Evolutionary conservation across 2,888 invertebrate genomes (phyloP).

Genomic region (Drosophila siamana): DNA sequence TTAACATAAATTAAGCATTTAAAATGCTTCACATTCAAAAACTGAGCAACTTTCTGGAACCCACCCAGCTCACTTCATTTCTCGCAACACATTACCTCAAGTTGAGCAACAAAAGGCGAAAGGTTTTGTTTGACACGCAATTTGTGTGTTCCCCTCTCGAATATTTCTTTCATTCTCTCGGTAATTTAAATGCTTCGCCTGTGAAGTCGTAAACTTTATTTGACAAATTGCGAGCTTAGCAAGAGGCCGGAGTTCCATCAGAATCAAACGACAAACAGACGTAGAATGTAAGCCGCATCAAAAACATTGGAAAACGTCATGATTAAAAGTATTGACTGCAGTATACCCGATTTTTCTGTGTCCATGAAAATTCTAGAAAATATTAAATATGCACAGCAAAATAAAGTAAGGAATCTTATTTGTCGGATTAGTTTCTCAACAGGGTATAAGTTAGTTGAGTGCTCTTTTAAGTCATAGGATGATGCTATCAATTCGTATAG

Average conservation of each 20-base stretch:
- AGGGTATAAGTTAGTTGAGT: background rate
- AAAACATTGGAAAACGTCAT: background rate
- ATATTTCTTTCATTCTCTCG: conserved; percentile 6
- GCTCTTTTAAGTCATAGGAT: background rate
- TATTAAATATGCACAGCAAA: background rate
- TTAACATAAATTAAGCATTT: conserved; percentile 53
- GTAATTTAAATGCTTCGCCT: conserved; percentile 54
- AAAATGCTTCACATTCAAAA: conserved; percentile 40
- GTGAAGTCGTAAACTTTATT: conserved; percentile 65
- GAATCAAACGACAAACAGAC: conserved; percentile 24
- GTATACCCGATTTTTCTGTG: conserved; percentile 16
- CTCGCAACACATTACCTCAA: conserved; percentile 15
- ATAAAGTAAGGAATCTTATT: background rate
- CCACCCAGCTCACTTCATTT: background rate
- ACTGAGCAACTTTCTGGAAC: conserved; percentile 3
- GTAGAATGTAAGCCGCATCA: conserved; percentile 22
- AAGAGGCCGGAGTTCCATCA: conserved; percentile 12
- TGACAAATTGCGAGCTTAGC: conserved; percentile 71
- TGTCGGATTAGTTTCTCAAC: too few relatives aligned
- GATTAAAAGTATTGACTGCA: background rate
- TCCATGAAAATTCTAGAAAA: too few relatives aligned
- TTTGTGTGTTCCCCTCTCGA: conserved; percentile 31
- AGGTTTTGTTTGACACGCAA: conserved; percentile 55
- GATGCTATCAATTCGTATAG: background rate
- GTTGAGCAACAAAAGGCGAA: conserved; percentile 17